Evolutionary conservation across 2,888 invertebrate species (phyloP).

Genomic region (Athripsodes cinereus): DNA sequence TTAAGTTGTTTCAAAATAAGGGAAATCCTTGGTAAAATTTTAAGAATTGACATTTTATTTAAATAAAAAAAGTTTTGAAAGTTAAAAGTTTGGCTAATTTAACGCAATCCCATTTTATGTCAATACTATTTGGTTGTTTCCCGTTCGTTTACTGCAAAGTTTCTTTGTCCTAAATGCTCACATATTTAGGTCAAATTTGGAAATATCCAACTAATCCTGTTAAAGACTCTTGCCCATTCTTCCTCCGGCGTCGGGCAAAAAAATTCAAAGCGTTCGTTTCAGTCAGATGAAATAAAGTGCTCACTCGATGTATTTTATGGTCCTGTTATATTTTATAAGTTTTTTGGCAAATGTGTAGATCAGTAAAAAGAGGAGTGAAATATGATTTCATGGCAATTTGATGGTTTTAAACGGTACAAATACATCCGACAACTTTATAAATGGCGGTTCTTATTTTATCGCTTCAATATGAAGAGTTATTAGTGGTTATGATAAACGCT

Average conservation of each 20-base stretch:
- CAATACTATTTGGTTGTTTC: too few species aligned
- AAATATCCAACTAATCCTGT: constrained; percentile 18
- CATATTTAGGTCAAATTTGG: constrained; percentile 19
- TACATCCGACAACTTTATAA: background rate
- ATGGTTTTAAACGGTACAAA: background rate
- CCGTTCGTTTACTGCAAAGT: too few species aligned
- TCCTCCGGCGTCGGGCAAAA: constrained; percentile 1
- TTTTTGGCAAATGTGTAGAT: constrained; percentile 3
- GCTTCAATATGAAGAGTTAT: background rate
- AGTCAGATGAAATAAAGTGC: constrained; percentile 5
- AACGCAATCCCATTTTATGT: too few species aligned
- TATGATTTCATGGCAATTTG: background rate
- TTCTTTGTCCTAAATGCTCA: too few species aligned
- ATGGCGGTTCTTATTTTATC: background rate
- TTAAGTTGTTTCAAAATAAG: too few species aligned
- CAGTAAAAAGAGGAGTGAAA: background rate
- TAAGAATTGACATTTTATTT: too few species aligned
- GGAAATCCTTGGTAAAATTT: too few species aligned
- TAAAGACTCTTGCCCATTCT: constrained; percentile 15
- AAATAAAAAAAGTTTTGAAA: too few species aligned
- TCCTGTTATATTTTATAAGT: constrained; percentile 10
- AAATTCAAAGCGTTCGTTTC: constrained; percentile 5
- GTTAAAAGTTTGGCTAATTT: too few species aligned
- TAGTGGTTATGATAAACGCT: background rate
- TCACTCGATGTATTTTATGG: constrained; percentile 14